These are phyloP conservation scores for Standfussiana lucernea DNA, from an alignment of 2,888 invertebrate genomes.

Conservation along the genomic window DNA sequence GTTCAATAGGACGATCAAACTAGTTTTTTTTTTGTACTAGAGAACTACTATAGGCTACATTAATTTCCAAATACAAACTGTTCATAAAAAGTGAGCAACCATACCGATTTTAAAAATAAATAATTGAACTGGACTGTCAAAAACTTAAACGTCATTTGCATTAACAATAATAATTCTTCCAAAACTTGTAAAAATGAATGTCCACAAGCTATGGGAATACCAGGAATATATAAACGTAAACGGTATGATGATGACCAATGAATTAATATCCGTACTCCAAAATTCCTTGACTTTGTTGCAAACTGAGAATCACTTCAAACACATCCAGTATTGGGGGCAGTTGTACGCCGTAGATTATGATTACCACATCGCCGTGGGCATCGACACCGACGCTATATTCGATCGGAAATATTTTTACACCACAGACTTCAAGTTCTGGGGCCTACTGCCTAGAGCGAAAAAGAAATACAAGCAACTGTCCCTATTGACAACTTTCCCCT, in stretches of 20 bases:
- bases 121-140: slow-evolving; percentile 28
- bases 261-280: slow-evolving; percentile 93
- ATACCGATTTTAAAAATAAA: slow-evolving; percentile 36
- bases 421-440: slow-evolving; percentile 93
- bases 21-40: not conserved
- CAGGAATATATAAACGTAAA: slow-evolving; percentile 88
- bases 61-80: slow-evolving; percentile 17
- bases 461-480: slow-evolving; percentile 85
- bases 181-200: slow-evolving; percentile 75
- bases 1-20: not conserved
- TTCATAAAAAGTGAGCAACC: too few relatives aligned
- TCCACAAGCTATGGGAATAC: slow-evolving; percentile 88
- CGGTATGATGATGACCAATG: slow-evolving; percentile 93
- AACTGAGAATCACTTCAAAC: slow-evolving; percentile 95
- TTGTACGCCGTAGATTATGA: slow-evolving; percentile 94
- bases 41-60: not conserved
- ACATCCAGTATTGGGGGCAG: slow-evolving; percentile 96
- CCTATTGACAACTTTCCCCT: slow-evolving; percentile 85
- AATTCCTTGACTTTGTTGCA: slow-evolving; percentile 95
- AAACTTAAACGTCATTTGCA: not conserved
- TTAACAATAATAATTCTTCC: not conserved
- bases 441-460: slow-evolving; percentile 85
- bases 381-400: slow-evolving; percentile 93
- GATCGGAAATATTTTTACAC: slow-evolving; percentile 95
- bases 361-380: slow-evolving; percentile 96